Conservation (phyloP, 2,797 vertebrate genomes). For the Tapera naevia region DNA sequence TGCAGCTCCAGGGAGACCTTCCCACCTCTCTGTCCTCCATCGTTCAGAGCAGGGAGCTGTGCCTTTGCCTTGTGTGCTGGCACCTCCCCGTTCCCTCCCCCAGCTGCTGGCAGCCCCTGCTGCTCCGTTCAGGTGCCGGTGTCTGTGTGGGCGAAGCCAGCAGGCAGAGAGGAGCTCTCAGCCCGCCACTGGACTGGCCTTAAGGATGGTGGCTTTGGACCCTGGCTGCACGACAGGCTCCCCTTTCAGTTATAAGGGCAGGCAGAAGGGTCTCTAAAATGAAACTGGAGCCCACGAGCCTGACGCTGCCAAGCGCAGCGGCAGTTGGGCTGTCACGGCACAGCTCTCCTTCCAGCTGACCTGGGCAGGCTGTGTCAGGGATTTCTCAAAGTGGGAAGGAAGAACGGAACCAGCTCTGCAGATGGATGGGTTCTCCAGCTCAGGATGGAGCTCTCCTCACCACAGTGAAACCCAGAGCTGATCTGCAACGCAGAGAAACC, state of each 20-base stretch:
- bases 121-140: constrained; percentile 35
- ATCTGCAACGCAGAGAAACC: not conserved
- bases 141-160: constrained; percentile 26
- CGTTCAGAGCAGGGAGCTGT: rapidly evolving
- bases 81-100: not conserved
- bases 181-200: constrained; percentile 61
- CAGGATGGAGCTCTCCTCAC: rapidly evolving
- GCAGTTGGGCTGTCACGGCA: not conserved
- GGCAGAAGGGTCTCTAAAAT: not conserved
- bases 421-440: rapidly evolving
- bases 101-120: not conserved
- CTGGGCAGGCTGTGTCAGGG: not conserved
- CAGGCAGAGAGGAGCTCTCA: constrained; percentile 49
- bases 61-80: rapidly evolving
- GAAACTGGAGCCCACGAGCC: not conserved
- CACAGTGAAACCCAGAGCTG: rapidly evolving
- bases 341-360: not conserved
- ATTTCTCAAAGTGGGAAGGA: not conserved
- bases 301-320: not conserved
- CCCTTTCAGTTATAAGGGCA: constrained; percentile 4
- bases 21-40: not conserved
- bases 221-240: not conserved
- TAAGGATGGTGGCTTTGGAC: constrained; percentile 63
- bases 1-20: not conserved
- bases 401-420: not conserved